Base-by-base conservation (phyloP, 2,113 vertebrate species). In the Mastomys natalensis region DNA sequence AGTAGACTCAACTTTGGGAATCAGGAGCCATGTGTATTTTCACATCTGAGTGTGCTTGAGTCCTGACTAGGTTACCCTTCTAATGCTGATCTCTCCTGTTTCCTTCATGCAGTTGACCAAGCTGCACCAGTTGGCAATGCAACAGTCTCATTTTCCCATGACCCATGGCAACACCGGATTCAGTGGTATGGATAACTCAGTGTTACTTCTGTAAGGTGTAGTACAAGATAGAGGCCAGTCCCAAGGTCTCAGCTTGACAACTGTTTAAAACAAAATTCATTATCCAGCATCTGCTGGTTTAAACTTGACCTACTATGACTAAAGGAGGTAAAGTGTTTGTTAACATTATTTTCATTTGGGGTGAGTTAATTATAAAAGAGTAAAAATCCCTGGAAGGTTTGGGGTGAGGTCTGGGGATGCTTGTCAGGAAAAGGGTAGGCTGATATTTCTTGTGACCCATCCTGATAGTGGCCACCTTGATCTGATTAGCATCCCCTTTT, bases 121-220 rank as follows among this genome's bases (percentile, higher is more conserved):
- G 98, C 99, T 99, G 98, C 99, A 99, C 99, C 99, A 99, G 98
- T 98, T 99, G 99, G 99, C 99, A 97, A 99, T 99, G 99, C 99
- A 99, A 99, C 99, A 99, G 99, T 99, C 99, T 97, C 99, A 99
- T 97, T 99, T 99, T 98, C 99, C 99, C 92, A 99, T 99, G 98
- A 99, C 99, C 97, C 99, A 99, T 98, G 99, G 99, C 98, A 99
- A 99, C 99, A 99, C 99, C 98, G 99, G 99, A 98, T 99, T 99
- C 98, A 99, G 99, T 99, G 99, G 99, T 99, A 99, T 96, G 99
- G 98, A 98, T 95, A 95, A 95, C 97, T 98, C 96, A 95, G 97
- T 98, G 95, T 98, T 98, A 97, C 97, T 97, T 97, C 85, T 94
- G 82, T 97, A 96, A 82, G 92, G 96, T 98, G 82, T 98, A 97